Conservation (phyloP, 2,888 invertebrate species). For the Phyllotreta cruciferae region DNA sequence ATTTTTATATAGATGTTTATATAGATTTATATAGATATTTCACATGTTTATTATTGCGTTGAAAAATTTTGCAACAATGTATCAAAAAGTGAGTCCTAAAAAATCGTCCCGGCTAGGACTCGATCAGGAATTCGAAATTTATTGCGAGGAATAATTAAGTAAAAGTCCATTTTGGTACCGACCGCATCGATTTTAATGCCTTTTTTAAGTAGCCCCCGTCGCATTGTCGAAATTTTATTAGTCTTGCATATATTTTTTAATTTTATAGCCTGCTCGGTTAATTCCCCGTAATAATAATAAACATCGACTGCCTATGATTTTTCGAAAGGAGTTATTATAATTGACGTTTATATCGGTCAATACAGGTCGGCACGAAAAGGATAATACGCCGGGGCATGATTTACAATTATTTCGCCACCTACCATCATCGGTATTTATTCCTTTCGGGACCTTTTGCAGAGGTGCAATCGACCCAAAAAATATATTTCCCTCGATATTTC, state of each 20-base stretch:
- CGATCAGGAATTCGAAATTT: constrained; percentile 14
- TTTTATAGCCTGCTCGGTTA: constrained; percentile 36
- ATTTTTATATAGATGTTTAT: too few species aligned
- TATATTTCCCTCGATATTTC: background rate
- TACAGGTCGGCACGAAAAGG: constrained; percentile 41
- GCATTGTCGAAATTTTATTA: constrained; percentile 38
- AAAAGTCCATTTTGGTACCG: constrained; percentile 22
- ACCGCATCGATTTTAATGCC: constrained; percentile 28
- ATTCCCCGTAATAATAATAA: constrained; percentile 40
- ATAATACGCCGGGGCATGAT: constrained; percentile 41
- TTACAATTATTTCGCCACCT: constrained; percentile 52
- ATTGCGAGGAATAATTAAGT: constrained; percentile 11
- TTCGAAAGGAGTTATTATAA: constrained; percentile 39
- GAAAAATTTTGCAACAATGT: constrained; percentile 15
- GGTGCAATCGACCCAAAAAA: constrained; percentile 9
- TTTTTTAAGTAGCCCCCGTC: constrained; percentile 35
- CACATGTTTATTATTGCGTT: too few species aligned
- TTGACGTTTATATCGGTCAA: constrained; percentile 40
- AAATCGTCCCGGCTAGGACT: constrained; percentile 6
- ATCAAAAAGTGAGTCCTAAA: constrained; percentile 11
- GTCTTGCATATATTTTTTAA: constrained; percentile 39
- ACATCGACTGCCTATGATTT: constrained; percentile 39
- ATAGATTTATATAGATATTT: too few species aligned
- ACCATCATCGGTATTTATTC: constrained; percentile 52
- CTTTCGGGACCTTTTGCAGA: constrained; percentile 40